Evolutionary conservation across 2,888 invertebrate species (phyloP), one percentile per base, ranked within the genome.

Genomic region (Philaethria dido): DNA sequence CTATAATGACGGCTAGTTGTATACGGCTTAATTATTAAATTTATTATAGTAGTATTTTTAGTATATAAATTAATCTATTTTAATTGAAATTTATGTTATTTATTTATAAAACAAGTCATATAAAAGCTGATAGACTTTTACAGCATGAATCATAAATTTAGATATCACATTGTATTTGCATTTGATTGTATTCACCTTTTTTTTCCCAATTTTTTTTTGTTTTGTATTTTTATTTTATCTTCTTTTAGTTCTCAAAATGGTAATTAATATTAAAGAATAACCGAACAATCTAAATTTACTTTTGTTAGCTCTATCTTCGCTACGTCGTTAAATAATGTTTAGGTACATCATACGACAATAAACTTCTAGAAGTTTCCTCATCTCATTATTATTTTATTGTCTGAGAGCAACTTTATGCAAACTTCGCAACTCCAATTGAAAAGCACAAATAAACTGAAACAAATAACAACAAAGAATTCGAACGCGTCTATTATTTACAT

Each of bases 61-160:
- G 67, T 66, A 64, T 61, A 76, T 75, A 78, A 77, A 77, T 77
- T 76, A 75, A 74, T 79, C 79, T 88, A 87, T 87, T 87, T 87
- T 85, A 82, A 81, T 83, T 85, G 11, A 13, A 13, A 13, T 39
- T 39, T 3, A n/a, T 29, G n/a, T 8, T 14, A 16, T 29, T 25
- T 29, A 29, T 8, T 22, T 29, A 16, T 22, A 1, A 16, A 9
- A 50, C 25, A 29, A 11, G 50, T 16, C 6, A 29, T 9, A 2
- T 50, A 50, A 16, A 50, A 33, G 33, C 33, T 33, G 48, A 25
- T 50, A 25, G 22, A 25, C n/a, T 25, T 50, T 25, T 50, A 50
- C 4, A 29, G n/a, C 1, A 3, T 16, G 3, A 29, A 25, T 50
- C 11, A 29, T 16, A n/a, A 29, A n/a, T 9, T 0, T 3, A 8